Evolutionary conservation across 2,113 vertebrate genomes (phyloP).

Genomic region (Syrrhaptes paradoxus): DNA sequence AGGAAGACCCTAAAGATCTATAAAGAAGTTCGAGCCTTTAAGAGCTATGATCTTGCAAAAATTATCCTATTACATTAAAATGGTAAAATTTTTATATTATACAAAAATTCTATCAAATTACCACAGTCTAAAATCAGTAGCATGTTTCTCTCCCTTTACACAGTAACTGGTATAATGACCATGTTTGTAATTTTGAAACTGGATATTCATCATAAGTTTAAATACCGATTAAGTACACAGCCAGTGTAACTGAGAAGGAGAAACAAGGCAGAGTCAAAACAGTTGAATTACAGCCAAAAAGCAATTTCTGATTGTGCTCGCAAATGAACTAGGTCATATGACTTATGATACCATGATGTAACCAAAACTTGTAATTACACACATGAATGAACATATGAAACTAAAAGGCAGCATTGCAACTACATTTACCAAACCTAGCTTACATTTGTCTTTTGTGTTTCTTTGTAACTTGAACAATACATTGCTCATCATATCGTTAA

Average conservation of each 20-base stretch:
- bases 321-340: not conserved
- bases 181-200: not conserved
- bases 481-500: not conserved
- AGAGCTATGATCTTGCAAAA: not conserved
- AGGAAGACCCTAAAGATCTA: not conserved
- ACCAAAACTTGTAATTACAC: not conserved
- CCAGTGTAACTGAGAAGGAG: not conserved
- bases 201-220: not conserved
- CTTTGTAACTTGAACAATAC: not conserved
- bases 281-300: not conserved
- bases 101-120: not conserved
- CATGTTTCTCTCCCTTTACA: not conserved
- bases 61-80: not conserved
- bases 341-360: not conserved
- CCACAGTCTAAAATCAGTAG: not conserved
- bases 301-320: not conserved
- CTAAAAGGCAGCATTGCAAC: not conserved
- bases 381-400: not conserved
- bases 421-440: not conserved
- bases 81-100: not conserved
- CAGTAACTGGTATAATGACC: not conserved
- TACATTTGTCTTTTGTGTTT: not conserved
- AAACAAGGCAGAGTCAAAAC: not conserved
- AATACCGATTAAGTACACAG: not conserved
- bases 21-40: not conserved